A percentile compares a stretch with the other conserved stretches of the same genome.
Evolutionary conservation across 2,113 vertebrate species (phyloP).

Genomic region (Gila orcuttii): DNA sequence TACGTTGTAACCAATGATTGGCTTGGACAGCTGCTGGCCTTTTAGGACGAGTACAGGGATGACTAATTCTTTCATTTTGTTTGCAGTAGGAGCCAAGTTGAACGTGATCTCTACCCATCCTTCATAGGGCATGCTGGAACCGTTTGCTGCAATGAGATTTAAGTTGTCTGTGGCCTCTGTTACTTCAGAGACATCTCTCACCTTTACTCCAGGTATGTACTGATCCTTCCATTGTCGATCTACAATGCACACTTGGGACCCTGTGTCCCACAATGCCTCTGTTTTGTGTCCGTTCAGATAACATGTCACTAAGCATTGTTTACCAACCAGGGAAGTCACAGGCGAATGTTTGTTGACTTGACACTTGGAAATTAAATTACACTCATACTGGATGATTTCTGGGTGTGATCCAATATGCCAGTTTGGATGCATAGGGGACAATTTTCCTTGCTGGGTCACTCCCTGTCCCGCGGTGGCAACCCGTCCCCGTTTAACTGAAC

Average conservation of each 20-base stretch:
- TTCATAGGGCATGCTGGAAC: not conserved
- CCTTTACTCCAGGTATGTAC: constrained; percentile 21
- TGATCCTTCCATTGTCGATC: constrained; percentile 44
- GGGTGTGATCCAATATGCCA: not conserved
- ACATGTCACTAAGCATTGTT: no score
- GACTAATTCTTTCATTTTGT: no score
- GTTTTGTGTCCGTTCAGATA: no score
- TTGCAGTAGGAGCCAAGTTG: no score
- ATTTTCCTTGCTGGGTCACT: constrained; percentile 2
- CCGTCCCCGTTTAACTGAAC: not conserved
- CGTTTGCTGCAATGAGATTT: not conserved
- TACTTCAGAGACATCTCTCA: not conserved
- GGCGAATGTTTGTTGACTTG: not conserved
- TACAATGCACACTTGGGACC: constrained; percentile 53
- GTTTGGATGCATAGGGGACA: not conserved
- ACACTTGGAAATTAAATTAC: not conserved
- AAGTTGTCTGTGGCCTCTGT: not conserved
- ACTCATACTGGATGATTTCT: not conserved
- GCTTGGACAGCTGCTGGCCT: not conserved
- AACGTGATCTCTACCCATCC: no score
- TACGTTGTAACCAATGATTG: not conserved
- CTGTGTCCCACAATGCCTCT: not conserved
- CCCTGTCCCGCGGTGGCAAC: constrained; percentile 46
- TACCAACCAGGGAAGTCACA: no score
- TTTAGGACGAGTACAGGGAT: not conserved